These are phyloP conservation scores for Furcifer pardalis DNA, from an alignment of 2,797 vertebrate species.

Conservation along the genomic window DNA sequence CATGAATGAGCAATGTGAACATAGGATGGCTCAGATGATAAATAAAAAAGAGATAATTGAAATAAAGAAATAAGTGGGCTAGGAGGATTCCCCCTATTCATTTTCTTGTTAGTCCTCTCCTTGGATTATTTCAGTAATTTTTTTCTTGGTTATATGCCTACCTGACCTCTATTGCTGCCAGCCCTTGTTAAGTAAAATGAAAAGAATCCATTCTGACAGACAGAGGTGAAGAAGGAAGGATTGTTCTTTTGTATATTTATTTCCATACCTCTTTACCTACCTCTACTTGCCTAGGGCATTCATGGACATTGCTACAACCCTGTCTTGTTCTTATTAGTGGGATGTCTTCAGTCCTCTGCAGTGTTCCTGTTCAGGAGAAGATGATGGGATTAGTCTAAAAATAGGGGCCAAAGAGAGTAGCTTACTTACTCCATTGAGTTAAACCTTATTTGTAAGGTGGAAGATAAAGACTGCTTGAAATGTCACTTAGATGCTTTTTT, in stretches of 20 bases:
- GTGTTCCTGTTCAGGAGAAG: neutral
- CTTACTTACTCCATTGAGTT: constrained; percentile 4
- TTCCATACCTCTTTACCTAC: neutral
- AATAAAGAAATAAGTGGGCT: neutral
- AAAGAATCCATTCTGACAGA: constrained; percentile 2
- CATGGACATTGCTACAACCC: neutral
- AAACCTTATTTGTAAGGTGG: constrained; percentile 8
- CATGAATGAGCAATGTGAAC: neutral
- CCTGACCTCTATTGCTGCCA: constrained; percentile 10
- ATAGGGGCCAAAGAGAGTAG: constrained; percentile 2
- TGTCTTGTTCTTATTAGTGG: neutral
- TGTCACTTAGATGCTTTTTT: neutral
- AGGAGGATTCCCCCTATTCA: neutral
- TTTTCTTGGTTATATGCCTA: neutral
- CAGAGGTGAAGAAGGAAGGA: constrained; percentile 1
- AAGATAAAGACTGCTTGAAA: neutral
- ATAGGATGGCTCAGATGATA: too few species aligned
- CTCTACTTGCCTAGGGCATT: neutral
- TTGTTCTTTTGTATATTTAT: neutral
- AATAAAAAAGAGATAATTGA: neutral
- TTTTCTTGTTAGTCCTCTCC: neutral
- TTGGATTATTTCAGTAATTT: neutral
- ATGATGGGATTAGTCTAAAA: constrained; percentile 11
- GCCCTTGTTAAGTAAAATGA: constrained; percentile 13
- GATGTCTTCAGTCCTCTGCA: neutral